Evolutionary conservation across 2,113 vertebrate species (phyloP).

Genomic region (Salvelinus sp.): DNA sequence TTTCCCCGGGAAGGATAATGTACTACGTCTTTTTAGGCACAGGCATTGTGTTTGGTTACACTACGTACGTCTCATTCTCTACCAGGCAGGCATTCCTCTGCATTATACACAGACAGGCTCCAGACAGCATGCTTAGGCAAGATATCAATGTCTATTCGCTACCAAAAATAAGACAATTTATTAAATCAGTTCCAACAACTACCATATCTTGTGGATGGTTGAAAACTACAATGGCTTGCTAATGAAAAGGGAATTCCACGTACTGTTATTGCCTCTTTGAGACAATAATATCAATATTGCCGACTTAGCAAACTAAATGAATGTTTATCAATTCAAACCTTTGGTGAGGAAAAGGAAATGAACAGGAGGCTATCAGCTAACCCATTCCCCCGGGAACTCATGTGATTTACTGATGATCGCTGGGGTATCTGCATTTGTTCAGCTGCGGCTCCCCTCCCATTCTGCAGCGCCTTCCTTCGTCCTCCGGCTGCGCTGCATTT

Average conservation of each 20-base stretch:
- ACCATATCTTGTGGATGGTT: conserved; percentile 63
- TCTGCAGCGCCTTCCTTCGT: conserved; percentile 51
- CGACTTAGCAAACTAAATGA: conserved; percentile 67
- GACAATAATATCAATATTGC: conserved; percentile 65
- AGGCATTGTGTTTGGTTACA: conserved; percentile 71
- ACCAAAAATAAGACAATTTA: conserved; percentile 73
- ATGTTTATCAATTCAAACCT: conserved; percentile 75
- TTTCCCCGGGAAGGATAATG: conserved; percentile 63
- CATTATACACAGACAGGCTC: conserved; percentile 72
- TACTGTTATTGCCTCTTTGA: conserved; percentile 53
- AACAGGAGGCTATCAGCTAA: conserved; percentile 60
- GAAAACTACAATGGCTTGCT: conserved; percentile 66
- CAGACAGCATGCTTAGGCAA: conserved; percentile 75
- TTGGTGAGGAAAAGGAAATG: conserved; percentile 49
- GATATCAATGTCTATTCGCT: conserved; percentile 75
- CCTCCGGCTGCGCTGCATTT: conserved; percentile 41
- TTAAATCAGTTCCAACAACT: conserved; percentile 49
- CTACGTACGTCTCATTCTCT: conserved; percentile 62
- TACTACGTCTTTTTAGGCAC: conserved; percentile 76
- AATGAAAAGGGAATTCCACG: conserved; percentile 52
- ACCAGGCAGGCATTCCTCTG: conserved; percentile 74
- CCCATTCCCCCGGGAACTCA: conserved; percentile 60
- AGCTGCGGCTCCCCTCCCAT: conserved; percentile 43
- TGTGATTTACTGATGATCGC: conserved; percentile 63
- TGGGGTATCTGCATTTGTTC: conserved; percentile 64